Conservation (phyloP, 2,113 vertebrate genomes). For the Oryzias melastigma region DNA sequence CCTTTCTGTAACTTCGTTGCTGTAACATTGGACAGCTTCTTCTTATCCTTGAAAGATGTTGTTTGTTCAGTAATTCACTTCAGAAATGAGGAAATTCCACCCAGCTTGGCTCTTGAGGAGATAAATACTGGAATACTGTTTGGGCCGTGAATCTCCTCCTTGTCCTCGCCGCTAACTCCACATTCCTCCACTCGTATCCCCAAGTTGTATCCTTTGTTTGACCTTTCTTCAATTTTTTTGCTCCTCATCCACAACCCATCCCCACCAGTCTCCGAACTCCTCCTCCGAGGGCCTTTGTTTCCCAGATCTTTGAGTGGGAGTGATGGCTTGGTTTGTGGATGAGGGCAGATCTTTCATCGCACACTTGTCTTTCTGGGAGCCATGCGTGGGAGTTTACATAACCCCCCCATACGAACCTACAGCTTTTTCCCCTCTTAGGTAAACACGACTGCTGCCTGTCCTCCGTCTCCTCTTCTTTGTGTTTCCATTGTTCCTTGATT, state of each 20-base stretch:
- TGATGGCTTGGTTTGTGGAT: background rate
- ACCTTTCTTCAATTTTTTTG: constrained; percentile 16
- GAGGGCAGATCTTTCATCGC: constrained; percentile 16
- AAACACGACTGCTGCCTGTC: constrained; percentile 56
- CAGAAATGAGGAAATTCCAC: constrained; percentile 19
- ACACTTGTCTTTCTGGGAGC: constrained; percentile 41
- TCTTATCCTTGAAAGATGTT: background rate
- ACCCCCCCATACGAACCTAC: constrained; percentile 61
- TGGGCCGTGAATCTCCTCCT: constrained; percentile 26
- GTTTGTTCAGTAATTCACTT: background rate
- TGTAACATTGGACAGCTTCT: background rate
- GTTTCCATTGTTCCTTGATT: constrained; percentile 57
- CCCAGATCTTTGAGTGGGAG: constrained; percentile 6
- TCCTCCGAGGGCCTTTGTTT: constrained; percentile 39
- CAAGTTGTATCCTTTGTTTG: constrained; percentile 35
- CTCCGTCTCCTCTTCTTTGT: constrained; percentile 56
- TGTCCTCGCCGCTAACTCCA: constrained; percentile 26
- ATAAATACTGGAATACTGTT: constrained; percentile 28
- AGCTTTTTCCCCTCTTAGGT: constrained; percentile 55
- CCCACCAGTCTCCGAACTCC: constrained; percentile 28
- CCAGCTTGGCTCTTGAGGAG: constrained; percentile 6
- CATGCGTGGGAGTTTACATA: constrained; percentile 57
- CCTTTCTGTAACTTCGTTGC: background rate
- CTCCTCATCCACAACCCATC: constrained; percentile 1
- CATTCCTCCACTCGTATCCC: constrained; percentile 18